Evolutionary conservation across 2,113 vertebrate genomes (phyloP).

Genomic region (Caranx ignobilis): DNA sequence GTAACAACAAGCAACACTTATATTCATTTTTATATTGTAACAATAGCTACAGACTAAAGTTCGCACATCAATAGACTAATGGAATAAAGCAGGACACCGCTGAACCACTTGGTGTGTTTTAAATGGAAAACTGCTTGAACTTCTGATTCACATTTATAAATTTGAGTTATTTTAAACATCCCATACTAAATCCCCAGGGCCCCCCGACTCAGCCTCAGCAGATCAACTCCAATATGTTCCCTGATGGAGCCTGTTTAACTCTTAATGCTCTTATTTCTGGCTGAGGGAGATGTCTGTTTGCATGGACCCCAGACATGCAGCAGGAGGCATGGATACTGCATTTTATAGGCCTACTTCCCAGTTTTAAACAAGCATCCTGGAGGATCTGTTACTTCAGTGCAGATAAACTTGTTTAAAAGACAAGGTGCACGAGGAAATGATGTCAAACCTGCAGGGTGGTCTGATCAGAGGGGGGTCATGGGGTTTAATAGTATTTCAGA

Average conservation of each 20-base stretch:
- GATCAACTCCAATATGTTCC: too few species aligned
- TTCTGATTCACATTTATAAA: too few species aligned
- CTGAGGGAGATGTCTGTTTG: too few species aligned
- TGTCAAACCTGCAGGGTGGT: constrained; percentile 14
- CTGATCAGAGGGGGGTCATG: constrained; percentile 28
- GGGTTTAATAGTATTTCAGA: constrained; percentile 64
- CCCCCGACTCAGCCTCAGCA: too few species aligned
- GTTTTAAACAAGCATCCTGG: not conserved
- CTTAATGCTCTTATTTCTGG: too few species aligned
- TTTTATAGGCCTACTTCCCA: not conserved
- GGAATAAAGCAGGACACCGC: not conserved
- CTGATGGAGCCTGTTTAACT: too few species aligned
- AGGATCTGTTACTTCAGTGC: not conserved
- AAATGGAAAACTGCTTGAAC: too few species aligned
- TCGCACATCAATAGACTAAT: not conserved
- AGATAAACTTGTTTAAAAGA: not conserved
- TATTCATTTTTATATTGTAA: not conserved
- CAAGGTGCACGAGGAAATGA: not conserved
- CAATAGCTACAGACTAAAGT: not conserved
- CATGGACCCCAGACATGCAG: too few species aligned
- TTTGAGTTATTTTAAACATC: not conserved
- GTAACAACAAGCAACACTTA: not conserved
- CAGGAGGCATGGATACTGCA: too few species aligned
- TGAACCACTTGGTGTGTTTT: too few species aligned
- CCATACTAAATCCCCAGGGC: not conserved